Percentiles rank a stretch among this genome's conserved stretches.
Conservation (phyloP, 2,797 vertebrate species). For the Mycteria americana region DNA sequence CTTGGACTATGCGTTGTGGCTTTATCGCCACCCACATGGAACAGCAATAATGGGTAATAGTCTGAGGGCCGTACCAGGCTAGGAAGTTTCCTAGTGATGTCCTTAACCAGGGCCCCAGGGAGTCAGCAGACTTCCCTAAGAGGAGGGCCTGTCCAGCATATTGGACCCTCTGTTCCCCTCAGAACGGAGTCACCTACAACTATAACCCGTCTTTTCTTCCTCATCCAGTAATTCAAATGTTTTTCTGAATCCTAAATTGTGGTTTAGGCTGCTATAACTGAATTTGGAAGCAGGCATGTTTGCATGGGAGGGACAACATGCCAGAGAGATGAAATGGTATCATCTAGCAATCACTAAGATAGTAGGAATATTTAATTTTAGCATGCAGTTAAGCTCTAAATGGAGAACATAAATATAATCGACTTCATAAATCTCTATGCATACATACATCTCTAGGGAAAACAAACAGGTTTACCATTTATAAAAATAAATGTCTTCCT, state of each 20-base stretch:
- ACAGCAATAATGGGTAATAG: background rate
- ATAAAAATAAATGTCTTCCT: background rate
- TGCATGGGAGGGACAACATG: background rate
- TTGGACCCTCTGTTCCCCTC: background rate
- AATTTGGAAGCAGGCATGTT: background rate
- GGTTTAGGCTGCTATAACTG: background rate
- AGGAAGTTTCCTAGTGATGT: background rate
- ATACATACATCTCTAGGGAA: background rate
- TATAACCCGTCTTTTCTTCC: background rate
- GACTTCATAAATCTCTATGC: background rate
- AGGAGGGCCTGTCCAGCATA: background rate
- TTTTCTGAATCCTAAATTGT: background rate
- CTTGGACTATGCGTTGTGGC: rapidly evolving
- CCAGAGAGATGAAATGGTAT: background rate
- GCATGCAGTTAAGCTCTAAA: background rate
- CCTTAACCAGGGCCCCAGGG: background rate
- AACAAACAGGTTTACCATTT: background rate
- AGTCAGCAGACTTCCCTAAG: background rate
- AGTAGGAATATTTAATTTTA: background rate
- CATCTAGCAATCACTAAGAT: background rate
- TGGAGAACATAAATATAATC: background rate
- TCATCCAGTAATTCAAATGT: background rate
- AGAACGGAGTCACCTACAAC: background rate
- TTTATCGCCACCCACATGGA: background rate
- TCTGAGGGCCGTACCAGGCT: background rate